A percentile compares a stretch with the other conserved stretches of the same genome.
These are phyloP conservation scores for Anguilla marmorata DNA, from an alignment of 2,797 vertebrate species.

Conservation along the genomic window DNA sequence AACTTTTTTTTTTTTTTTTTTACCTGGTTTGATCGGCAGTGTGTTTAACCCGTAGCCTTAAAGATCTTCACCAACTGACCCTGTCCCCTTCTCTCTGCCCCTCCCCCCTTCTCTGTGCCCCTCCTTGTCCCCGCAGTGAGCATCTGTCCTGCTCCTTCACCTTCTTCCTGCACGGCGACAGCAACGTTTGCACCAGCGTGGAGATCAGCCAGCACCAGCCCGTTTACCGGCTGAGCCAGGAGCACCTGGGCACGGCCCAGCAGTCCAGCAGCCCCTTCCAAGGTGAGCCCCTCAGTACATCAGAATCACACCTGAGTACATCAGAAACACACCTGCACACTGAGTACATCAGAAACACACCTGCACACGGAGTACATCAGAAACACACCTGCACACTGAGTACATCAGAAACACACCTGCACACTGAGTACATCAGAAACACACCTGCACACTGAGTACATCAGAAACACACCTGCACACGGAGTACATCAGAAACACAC, in stretches of 20 bases:
- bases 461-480: not conserved
- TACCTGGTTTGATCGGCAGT: too few relatives aligned
- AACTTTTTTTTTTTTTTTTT: too few relatives aligned
- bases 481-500: not conserved
- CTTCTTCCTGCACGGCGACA: constrained; percentile 98
- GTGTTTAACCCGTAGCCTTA: too few relatives aligned
- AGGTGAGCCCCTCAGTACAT: constrained; percentile 69
- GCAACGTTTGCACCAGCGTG: constrained; percentile 98
- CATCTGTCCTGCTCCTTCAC: constrained; percentile 98
- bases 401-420: not conserved
- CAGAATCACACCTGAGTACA: too few relatives aligned
- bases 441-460: not conserved
- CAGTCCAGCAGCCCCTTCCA: constrained; percentile 94
- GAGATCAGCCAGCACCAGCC: constrained; percentile 99
- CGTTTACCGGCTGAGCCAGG: constrained; percentile 92
- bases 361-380: too few relatives aligned
- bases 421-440: not conserved
- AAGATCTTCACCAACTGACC: too few relatives aligned
- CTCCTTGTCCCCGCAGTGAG: constrained; percentile 73
- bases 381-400: not conserved
- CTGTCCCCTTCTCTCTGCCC: not conserved
- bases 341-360: too few relatives aligned
- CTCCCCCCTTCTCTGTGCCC: not conserved
- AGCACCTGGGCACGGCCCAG: constrained; percentile 91
- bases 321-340: too few relatives aligned